Base-by-base conservation (phyloP, 2,888 invertebrate species). In the Platycheirus rosarum region DNA sequence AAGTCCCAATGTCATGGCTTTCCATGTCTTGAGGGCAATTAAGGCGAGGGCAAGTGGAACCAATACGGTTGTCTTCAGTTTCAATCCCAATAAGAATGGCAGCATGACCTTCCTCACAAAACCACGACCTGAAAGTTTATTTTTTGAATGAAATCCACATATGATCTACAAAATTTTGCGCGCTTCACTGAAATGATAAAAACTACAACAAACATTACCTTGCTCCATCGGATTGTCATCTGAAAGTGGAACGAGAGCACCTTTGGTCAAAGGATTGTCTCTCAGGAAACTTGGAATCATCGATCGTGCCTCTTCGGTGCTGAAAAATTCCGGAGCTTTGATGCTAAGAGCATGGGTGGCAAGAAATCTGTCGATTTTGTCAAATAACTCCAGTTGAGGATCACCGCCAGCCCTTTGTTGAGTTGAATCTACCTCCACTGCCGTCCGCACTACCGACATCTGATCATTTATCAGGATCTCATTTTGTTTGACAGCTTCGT, bases 21-120 rank as follows among this genome's bases (percentile, higher is more conserved):
- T 97, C 97, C 97, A 97, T 13, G 97, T 96, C 90, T 96, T 96
- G 70, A 96, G 91, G 0, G 97, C 97, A 87, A 97, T 96, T 74
- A 96, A 91, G 35, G 95, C 95, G 71, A 97, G 92, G 11, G 95
- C 95, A 79, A 96, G 90, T 0, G 96, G 97, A 44, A 96, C 95
- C 86, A 97, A 90, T 29, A 96, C 95, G 16, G 96, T 95, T 57
- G 96, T 94, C 91, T 96, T 96, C 92, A 96, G 95, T 90, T 96
- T 97, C 84, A 97, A 91, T 84, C 96, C 97, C 86, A 97, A 91
- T 70, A 97, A 92, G 93, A 97, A 97, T 48, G 97, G 96, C 86
- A 96, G 93, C 88, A 96, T 92, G 60, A 96, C 94, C 91, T 96
- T 96, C 91, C 95, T 95, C 84, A 96, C 94, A 90, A 96, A 93